Conservation (phyloP, 2,113 vertebrate species). For the Copsychus sechellarum region DNA sequence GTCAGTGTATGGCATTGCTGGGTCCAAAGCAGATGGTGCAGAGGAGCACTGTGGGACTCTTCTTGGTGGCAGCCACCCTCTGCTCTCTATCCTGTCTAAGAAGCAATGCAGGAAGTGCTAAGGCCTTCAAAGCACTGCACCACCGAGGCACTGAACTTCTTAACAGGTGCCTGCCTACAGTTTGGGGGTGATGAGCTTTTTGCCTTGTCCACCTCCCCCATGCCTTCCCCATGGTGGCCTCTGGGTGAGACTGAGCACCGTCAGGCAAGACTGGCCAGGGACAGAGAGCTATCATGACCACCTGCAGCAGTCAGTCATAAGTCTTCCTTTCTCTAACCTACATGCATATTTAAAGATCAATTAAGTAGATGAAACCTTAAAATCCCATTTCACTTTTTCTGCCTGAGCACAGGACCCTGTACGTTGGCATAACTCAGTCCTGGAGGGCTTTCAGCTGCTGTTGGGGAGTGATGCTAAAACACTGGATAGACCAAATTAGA, state of each 20-base stretch:
- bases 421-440: rapidly evolving
- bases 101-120: not conserved
- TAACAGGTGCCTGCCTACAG: not conserved
- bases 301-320: not conserved
- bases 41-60: not conserved
- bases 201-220: not conserved
- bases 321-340: slow-evolving; percentile 13
- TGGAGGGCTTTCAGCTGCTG: not conserved
- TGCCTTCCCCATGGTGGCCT: too few relatives aligned
- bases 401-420: not conserved
- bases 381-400: not conserved
- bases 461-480: not conserved
- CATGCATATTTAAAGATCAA: slow-evolving; percentile 22
- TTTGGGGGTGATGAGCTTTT: not conserved
- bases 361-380: not conserved
- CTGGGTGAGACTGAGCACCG: not conserved
- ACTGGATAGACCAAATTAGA: not conserved
- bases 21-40: not conserved
- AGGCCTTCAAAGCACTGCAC: not conserved
- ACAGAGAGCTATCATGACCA: not conserved
- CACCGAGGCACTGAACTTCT: not conserved
- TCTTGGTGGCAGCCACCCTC: not conserved
- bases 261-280: not conserved
- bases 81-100: not conserved
- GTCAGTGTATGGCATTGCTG: rapidly evolving